Evolutionary conservation across 2,113 vertebrate genomes (phyloP).

Genomic region (Xiphias gladius): DNA sequence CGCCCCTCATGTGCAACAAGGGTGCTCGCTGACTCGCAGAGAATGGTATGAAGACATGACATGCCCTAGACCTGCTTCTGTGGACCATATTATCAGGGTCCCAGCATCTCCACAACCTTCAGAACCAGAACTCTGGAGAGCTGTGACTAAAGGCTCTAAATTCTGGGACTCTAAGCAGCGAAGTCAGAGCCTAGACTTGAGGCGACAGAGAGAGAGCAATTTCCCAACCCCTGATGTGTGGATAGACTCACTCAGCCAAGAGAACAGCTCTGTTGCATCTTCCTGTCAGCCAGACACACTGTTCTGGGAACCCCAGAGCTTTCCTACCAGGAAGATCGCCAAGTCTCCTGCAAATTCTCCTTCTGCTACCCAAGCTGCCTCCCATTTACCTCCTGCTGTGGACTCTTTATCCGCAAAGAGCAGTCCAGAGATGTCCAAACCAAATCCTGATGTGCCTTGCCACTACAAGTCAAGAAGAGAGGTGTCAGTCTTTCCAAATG

Average conservation of each 20-base stretch:
- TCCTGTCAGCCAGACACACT: conserved; percentile 34
- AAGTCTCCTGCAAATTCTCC: conserved; percentile 37
- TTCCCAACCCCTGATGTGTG: conserved; percentile 83
- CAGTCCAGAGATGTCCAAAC: conserved; percentile 3
- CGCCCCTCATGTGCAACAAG: conserved; percentile 64
- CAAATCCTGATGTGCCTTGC: conserved; percentile 16
- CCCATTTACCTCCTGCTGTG: not conserved
- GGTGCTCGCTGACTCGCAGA: conserved; percentile 33
- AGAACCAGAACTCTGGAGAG: conserved; percentile 40
- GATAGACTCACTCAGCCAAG: conserved; percentile 81
- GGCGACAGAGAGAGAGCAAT: conserved; percentile 43
- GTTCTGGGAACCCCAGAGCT: conserved; percentile 23
- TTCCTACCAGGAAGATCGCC: conserved; percentile 21
- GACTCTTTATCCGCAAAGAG: conserved; percentile 22
- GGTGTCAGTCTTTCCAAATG: conserved; percentile 10
- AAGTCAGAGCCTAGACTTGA: conserved; percentile 76
- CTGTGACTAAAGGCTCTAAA: conserved; percentile 42
- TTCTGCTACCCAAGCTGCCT: conserved; percentile 26
- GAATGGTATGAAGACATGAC: conserved; percentile 20
- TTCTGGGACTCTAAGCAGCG: conserved; percentile 59
- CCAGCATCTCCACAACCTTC: conserved; percentile 14
- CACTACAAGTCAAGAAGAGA: conserved; percentile 39
- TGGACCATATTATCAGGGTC: conserved; percentile 16
- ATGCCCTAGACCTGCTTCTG: conserved; percentile 22
- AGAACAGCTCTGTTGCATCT: conserved; percentile 58